A percentile compares a stretch with the other conserved stretches of the same genome.
phyloP scores from a whole-genome alignment of 2,797 vertebrate species.

The Phylloscopus collybita region DNA sequence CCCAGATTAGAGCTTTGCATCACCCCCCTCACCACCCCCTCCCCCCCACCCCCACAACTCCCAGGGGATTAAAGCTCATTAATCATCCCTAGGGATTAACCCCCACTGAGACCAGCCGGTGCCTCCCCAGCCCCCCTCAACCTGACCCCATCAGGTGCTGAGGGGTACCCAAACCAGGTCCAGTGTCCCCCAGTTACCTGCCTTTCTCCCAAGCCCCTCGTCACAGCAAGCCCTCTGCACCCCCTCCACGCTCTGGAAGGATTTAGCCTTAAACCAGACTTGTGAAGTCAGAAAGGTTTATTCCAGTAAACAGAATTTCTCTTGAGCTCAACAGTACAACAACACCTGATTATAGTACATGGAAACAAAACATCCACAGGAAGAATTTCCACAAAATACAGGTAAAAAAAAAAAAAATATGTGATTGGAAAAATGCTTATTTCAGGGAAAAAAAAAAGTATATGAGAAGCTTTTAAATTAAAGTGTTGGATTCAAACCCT shows the following conservation, averaged over 20 bases:
- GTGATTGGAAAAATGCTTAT: slow-evolving; percentile 53
- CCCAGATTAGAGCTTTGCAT: neutral
- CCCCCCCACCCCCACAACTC: neutral
- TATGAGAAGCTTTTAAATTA: slow-evolving; percentile 60
- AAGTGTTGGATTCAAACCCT: slow-evolving; percentile 46
- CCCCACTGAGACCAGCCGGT: neutral
- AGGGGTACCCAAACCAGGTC: neutral
- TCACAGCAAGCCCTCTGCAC: neutral
- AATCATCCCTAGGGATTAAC: slow-evolving; percentile 6
- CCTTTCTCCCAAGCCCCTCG: neutral
- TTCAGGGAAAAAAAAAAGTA: neutral
- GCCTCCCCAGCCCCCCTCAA: neutral
- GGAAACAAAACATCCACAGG: slow-evolving; percentile 55
- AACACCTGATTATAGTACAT: neutral
- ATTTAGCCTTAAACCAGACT: neutral
- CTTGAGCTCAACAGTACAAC: slow-evolving; percentile 50
- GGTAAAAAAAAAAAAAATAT: neutral
- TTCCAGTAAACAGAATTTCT: slow-evolving; percentile 66
- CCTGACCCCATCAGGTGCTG: neutral
- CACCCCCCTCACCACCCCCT: neutral
- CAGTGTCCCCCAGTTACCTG: neutral
- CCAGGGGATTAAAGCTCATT: slow-evolving; percentile 12
- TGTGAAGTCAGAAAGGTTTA: slow-evolving; percentile 44
- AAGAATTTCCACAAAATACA: slow-evolving; percentile 48
- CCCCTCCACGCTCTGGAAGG: neutral